Conservation (phyloP, 2,888 invertebrate genomes). For the Agrilus biguttatus region DNA sequence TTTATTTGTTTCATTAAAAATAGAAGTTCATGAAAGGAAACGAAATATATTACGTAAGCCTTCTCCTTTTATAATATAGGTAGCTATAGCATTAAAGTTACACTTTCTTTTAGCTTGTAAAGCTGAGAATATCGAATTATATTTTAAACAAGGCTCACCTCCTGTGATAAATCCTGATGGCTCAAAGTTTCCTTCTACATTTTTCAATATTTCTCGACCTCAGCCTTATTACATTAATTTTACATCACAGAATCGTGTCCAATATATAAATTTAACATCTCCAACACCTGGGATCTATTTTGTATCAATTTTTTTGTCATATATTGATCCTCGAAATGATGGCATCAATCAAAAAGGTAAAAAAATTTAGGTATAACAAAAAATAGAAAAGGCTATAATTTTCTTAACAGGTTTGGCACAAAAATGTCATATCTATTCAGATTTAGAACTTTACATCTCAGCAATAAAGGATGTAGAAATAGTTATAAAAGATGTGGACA, state of each 20-base stretch:
- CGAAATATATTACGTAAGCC: conserved; percentile 24
- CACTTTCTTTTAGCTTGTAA: conserved; percentile 22
- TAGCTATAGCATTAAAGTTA: background rate
- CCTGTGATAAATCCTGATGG: conserved; percentile 75
- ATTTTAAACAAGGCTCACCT: conserved; percentile 69
- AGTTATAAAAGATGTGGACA: conserved; percentile 11
- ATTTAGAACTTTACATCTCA: conserved; percentile 19
- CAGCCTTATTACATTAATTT: conserved; percentile 43
- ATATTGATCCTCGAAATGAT: conserved; percentile 57
- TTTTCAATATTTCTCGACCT: conserved; percentile 24
- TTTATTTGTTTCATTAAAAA: conserved; percentile 23
- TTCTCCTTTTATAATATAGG: background rate
- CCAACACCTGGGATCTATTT: conserved; percentile 69
- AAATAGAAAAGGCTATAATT: background rate
- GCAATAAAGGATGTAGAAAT: conserved; percentile 14
- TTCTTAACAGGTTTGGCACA: conserved; percentile 46
- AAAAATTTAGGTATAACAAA: background rate
- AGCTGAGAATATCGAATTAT: conserved; percentile 43
- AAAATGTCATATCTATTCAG: conserved; percentile 32
- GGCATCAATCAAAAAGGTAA: conserved; percentile 64
- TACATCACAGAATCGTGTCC: conserved; percentile 44
- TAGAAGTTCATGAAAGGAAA: conserved; percentile 22
- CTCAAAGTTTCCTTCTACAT: conserved; percentile 48
- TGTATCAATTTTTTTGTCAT: conserved; percentile 61
- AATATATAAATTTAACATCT: conserved; percentile 44